Percentiles rank a stretch among this genome's conserved stretches.
Evolutionary conservation across 2,888 invertebrate species (phyloP).

Genomic region (Lasioglossum zephyrum): DNA sequence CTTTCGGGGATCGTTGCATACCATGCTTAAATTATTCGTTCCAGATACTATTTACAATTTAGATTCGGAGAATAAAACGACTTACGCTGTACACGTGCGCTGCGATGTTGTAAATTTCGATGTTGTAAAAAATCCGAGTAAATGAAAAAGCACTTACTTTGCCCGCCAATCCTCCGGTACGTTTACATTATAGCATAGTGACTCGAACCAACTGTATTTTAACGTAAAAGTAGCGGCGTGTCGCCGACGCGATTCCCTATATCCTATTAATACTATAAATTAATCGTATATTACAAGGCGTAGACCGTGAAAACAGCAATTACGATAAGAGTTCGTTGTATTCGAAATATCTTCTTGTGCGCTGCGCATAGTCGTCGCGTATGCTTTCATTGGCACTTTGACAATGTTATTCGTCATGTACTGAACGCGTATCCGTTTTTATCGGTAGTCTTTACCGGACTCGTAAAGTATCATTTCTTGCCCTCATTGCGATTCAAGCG

Average conservation of each 20-base stretch:
- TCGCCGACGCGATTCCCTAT: not conserved
- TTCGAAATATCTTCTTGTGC: constrained; percentile 1
- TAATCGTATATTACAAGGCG: constrained; percentile 29
- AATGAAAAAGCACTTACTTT: not conserved
- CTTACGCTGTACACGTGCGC: constrained; percentile 50
- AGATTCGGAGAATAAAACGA: constrained; percentile 34
- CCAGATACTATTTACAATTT: constrained; percentile 63
- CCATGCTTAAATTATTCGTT: constrained; percentile 41
- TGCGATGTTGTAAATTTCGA: not conserved
- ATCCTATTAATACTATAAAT: constrained; percentile 23
- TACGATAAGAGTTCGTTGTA: constrained; percentile 40
- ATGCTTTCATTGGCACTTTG: constrained; percentile 46
- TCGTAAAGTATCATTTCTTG: not conserved
- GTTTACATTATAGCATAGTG: constrained; percentile 14
- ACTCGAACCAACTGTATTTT: constrained; percentile 20
- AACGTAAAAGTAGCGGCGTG: constrained; percentile 13
- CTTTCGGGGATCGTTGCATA: constrained; percentile 22
- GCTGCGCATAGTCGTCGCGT: not conserved
- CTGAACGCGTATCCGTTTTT: not conserved
- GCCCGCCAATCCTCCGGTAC: not conserved
- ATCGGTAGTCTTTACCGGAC: not conserved
- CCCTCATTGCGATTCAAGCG: not conserved
- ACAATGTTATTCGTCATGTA: not conserved
- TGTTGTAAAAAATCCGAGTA: not conserved
- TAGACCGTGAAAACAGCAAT: constrained; percentile 12